Percentiles rank a stretch among this genome's conserved stretches.
phyloP scores from a whole-genome alignment of 2,797 vertebrate genomes.

The Lepilemur ruficaudatus region DNA sequence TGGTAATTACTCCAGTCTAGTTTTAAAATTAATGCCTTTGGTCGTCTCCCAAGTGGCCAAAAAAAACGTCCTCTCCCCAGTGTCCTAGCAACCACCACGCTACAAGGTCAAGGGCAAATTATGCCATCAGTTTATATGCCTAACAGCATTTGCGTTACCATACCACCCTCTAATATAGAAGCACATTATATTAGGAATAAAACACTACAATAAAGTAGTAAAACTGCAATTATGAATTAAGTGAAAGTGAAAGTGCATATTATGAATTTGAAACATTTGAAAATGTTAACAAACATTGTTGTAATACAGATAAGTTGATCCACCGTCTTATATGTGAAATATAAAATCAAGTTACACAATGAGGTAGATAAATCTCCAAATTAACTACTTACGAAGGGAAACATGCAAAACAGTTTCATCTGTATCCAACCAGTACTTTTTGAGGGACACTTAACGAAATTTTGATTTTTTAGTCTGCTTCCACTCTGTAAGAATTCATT shows the following conservation, averaged over 20 bases:
- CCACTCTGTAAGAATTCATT: not conserved
- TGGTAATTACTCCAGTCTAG: slow-evolving; percentile 80
- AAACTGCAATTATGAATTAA: slow-evolving; percentile 34
- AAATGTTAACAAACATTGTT: slow-evolving; percentile 29
- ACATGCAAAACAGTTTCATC: not conserved
- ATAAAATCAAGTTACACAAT: not conserved
- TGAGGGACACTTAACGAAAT: not conserved
- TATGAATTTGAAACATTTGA: not conserved
- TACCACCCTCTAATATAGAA: not conserved
- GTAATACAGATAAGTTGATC: not conserved
- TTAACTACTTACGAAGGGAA: not conserved
- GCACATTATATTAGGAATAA: not conserved
- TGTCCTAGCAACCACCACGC: slow-evolving; percentile 64
- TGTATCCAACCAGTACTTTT: not conserved
- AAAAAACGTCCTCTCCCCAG: slow-evolving; percentile 18
- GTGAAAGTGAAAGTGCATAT: not conserved
- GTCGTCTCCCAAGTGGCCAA: slow-evolving; percentile 73
- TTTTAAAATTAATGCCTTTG: slow-evolving; percentile 82
- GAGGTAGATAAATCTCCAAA: not conserved
- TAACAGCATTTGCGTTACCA: not conserved
- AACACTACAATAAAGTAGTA: not conserved
- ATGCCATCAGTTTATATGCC: not conserved
- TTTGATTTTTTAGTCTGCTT: not conserved
- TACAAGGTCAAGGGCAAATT: slow-evolving; percentile 46
- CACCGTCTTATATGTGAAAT: not conserved